Percentiles rank a stretch among this genome's conserved stretches.
Evolutionary conservation across 2,113 vertebrate species (phyloP).

Genomic region (Equus quagga): DNA sequence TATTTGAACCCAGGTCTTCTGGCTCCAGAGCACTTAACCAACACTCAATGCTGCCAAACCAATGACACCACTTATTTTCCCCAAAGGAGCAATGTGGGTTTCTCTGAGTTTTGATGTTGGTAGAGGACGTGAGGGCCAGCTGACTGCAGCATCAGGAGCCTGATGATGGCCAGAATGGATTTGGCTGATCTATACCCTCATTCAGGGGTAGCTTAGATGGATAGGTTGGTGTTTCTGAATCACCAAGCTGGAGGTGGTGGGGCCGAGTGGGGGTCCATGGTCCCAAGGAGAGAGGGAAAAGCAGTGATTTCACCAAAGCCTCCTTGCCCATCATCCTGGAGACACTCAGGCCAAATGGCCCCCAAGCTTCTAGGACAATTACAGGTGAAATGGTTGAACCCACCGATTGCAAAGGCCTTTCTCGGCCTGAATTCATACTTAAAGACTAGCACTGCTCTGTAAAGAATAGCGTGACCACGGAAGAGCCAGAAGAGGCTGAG

Average conservation of each 20-base stretch:
- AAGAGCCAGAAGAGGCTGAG: background rate
- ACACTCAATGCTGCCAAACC: background rate
- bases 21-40: background rate
- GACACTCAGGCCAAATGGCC: background rate
- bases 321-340: background rate
- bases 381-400: background rate
- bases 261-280: background rate
- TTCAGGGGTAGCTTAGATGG: too few relatives aligned
- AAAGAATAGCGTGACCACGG: background rate
- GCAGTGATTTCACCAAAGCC: background rate
- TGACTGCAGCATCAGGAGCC: too few relatives aligned
- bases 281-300: background rate
- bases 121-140: background rate
- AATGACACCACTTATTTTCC: background rate
- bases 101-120: background rate
- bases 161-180: too few relatives aligned
- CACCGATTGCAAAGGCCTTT: background rate
- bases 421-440: background rate
- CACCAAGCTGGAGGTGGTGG: background rate
- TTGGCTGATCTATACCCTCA: background rate
- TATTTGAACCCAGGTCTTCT: background rate
- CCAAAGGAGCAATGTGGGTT: background rate
- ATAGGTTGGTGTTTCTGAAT: background rate
- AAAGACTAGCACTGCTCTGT: background rate
- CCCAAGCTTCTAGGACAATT: background rate